Conservation (phyloP, 2,113 vertebrate species). For the Lampris megalopsis region DNA sequence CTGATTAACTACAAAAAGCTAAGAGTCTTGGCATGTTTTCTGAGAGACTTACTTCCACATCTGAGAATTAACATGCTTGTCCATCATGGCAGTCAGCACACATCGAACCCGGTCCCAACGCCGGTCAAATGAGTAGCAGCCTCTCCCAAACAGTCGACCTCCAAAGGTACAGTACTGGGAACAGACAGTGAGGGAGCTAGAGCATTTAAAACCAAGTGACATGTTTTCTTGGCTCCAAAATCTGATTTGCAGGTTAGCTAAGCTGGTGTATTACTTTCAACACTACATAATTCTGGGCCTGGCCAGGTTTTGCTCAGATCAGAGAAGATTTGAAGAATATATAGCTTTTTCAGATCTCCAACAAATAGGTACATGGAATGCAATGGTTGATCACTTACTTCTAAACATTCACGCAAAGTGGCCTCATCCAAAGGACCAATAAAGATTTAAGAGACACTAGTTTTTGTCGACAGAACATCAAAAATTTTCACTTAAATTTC, state of each 20-base stretch:
- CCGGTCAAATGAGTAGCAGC: slow-evolving; percentile 94
- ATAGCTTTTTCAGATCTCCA: too few relatives aligned
- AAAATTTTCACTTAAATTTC: too few relatives aligned
- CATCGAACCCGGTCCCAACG: slow-evolving; percentile 94
- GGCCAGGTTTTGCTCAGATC: too few relatives aligned
- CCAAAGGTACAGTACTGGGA: slow-evolving; percentile 96
- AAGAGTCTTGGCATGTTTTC: not conserved
- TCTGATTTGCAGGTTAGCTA: not conserved
- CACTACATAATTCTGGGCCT: too few relatives aligned
- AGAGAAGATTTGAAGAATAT: too few relatives aligned
- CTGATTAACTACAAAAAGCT: not conserved
- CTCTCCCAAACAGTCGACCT: slow-evolving; percentile 94
- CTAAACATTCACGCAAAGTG: too few relatives aligned
- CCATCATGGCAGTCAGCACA: slow-evolving; percentile 94
- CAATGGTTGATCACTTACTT: too few relatives aligned
- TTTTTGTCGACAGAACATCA: too few relatives aligned
- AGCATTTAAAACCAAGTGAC: not conserved
- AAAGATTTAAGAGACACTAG: too few relatives aligned
- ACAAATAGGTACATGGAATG: too few relatives aligned
- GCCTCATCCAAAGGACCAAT: too few relatives aligned
- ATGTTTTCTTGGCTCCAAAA: not conserved
- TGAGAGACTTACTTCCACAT: slow-evolving; percentile 93
- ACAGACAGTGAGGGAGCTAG: slow-evolving; percentile 10
- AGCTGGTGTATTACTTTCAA: not conserved
- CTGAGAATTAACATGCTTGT: slow-evolving; percentile 96